These are phyloP conservation scores for Cloeon dipterum DNA, from an alignment of 2,888 invertebrate species.

Conservation along the genomic window DNA sequence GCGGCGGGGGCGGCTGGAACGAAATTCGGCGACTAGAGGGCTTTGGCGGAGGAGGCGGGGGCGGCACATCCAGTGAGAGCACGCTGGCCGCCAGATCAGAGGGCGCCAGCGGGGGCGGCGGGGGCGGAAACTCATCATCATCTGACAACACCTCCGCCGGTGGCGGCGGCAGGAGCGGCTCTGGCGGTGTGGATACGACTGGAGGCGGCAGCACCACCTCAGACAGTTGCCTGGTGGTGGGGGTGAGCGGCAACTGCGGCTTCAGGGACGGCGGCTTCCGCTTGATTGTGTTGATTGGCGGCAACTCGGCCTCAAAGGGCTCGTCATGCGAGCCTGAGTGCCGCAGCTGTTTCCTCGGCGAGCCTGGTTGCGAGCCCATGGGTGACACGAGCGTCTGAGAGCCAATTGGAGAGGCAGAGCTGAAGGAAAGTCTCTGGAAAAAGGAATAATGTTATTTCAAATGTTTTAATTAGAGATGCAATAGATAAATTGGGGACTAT, in stretches of 20 bases:
- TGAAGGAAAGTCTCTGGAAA: no score
- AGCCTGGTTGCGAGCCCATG: no score
- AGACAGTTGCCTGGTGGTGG: conserved; percentile 72
- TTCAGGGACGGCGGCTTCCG: conserved; percentile 79
- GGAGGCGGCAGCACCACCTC: no score
- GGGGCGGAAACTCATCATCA: conserved; percentile 28
- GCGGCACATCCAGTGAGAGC: conserved; percentile 32
- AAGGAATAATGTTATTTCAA: no score
- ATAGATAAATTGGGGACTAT: no score
- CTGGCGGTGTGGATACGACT: no score
- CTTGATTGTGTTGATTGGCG: conserved; percentile 53
- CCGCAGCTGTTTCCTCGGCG: no score
- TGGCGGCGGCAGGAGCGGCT: conserved; percentile 15
- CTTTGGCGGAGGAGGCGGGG: conserved; percentile 24
- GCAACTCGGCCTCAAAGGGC: conserved; percentile 20
- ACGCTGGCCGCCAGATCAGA: conserved; percentile 38
- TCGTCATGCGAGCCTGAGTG: no score
- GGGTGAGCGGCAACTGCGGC: conserved; percentile 72
- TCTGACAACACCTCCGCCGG: conserved; percentile 9
- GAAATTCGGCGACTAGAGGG: conserved; percentile 50
- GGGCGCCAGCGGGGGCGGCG: conserved; percentile 36
- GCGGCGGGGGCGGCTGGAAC: conserved; percentile 46
- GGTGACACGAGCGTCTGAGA: no score
- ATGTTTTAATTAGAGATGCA: no score
- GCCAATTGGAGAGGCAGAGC: no score